Evolutionary conservation across 1,140 invertebrate species (phyloP).

Genomic region (Temnothorax curvispinosus): DNA sequence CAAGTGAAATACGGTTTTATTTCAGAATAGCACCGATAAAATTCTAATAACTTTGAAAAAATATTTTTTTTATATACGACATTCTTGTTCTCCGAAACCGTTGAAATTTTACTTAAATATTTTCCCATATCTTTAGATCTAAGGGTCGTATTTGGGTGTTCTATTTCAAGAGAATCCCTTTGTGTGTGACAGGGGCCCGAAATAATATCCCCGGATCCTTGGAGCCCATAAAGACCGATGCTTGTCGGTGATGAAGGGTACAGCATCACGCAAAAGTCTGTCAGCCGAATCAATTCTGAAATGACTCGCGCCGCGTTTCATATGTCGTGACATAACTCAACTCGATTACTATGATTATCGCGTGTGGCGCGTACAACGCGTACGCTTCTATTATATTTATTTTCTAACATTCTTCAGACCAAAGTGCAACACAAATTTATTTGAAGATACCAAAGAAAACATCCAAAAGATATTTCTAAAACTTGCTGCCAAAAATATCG

Average conservation of each 20-base stretch:
- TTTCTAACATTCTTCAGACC: background rate
- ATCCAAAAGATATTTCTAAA: background rate
- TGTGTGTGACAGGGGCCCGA: constrained; percentile 32
- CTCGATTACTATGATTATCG: constrained; percentile 44
- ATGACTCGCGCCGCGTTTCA: constrained; percentile 15
- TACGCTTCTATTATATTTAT: background rate
- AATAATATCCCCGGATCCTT: constrained; percentile 16
- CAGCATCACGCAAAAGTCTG: constrained; percentile 43
- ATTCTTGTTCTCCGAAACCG: background rate
- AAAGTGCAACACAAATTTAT: background rate
- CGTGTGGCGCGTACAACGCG: background rate
- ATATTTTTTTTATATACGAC: background rate
- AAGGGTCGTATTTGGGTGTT: constrained; percentile 17
- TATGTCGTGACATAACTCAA: constrained; percentile 24
- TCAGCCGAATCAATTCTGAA: constrained; percentile 22
- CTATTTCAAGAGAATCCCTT: constrained; percentile 39
- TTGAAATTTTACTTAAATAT: constrained; percentile 37
- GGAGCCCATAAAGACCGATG: constrained; percentile 22
- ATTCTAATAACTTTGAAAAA: background rate
- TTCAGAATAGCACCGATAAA: background rate
- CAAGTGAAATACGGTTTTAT: background rate
- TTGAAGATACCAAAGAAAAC: background rate
- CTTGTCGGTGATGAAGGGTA: constrained; percentile 37
- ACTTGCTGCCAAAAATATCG: background rate
- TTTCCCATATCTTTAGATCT: constrained; percentile 40